A percentile compares a stretch with the other conserved stretches of the same genome.
phyloP scores from a whole-genome alignment of 2,113 vertebrate species.

The Thomomys bottae region DNA sequence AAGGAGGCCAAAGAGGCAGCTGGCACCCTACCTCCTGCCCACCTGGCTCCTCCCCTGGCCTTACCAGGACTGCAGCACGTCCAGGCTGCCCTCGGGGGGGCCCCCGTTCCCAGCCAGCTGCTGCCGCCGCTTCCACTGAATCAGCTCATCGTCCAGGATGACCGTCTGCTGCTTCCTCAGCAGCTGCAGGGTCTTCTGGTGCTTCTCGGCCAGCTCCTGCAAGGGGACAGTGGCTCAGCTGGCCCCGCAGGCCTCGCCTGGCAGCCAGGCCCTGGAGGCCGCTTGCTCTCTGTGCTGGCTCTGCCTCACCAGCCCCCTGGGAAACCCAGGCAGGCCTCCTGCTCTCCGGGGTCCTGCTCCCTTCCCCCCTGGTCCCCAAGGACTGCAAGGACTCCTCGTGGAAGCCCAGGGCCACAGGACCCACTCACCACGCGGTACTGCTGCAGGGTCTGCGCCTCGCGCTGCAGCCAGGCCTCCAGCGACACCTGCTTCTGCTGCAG shows the following conservation, averaged over 20 bases:
- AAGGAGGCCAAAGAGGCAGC: not conserved
- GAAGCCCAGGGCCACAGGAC: not conserved
- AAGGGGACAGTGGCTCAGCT: constrained; percentile 60
- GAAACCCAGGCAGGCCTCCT: not conserved
- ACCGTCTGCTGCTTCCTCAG: constrained; percentile 97
- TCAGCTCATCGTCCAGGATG: constrained; percentile 97
- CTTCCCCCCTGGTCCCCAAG: rapidly evolving
- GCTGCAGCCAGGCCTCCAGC: constrained; percentile 69
- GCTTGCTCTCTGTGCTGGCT: not conserved
- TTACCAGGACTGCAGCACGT: constrained; percentile 90
- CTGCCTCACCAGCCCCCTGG: not conserved
- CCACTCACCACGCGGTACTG: constrained; percentile 95
- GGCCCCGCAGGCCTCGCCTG: not conserved
- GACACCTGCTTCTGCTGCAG: constrained; percentile 80
- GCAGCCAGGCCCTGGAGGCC: no score
- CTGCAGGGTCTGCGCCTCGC: constrained; percentile 85
- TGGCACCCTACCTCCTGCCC: not conserved
- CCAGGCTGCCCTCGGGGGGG: constrained; percentile 94
- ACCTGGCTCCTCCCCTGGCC: rapidly evolving
- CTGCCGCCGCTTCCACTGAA: constrained; percentile 98
- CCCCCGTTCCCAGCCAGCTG: constrained; percentile 97
- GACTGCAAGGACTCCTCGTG: rapidly evolving
- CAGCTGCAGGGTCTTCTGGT: constrained; percentile 97
- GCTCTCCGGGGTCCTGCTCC: not conserved
- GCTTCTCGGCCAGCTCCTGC: constrained; percentile 95